Conservation (phyloP, 2,113 vertebrate species). For the Callocephalon fimbriatum region DNA sequence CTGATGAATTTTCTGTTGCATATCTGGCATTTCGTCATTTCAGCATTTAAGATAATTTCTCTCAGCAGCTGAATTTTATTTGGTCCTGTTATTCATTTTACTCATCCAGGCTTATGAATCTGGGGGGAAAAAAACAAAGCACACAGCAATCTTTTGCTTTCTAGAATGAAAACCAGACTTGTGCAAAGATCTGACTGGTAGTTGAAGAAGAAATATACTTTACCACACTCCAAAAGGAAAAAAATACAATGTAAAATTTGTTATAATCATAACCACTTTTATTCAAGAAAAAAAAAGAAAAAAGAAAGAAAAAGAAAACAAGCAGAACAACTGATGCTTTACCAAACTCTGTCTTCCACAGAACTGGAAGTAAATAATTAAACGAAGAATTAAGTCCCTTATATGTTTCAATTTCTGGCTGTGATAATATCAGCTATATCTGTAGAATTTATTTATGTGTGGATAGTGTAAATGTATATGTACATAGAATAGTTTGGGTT, state of each 20-base stretch:
- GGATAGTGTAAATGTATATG: not conserved
- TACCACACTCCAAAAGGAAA: not conserved
- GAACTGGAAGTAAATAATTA: slow-evolving; percentile 39
- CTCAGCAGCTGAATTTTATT: not conserved
- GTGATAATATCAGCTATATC: slow-evolving; percentile 35
- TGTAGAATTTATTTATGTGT: not conserved
- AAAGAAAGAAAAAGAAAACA: slow-evolving; percentile 20
- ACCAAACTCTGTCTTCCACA: slow-evolving; percentile 31
- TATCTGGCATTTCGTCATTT: not conserved
- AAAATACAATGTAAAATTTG: slow-evolving; percentile 42
- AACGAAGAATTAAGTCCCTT: slow-evolving; percentile 22
- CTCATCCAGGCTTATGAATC: not conserved
- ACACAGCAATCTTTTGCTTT: not conserved
- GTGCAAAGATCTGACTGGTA: not conserved
- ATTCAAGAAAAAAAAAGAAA: not conserved
- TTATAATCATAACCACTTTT: slow-evolving; percentile 53
- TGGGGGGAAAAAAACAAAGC: not conserved
- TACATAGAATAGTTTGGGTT: not conserved
- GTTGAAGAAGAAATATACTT: slow-evolving; percentile 22
- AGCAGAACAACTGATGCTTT: slow-evolving; percentile 30
- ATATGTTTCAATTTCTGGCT: not conserved
- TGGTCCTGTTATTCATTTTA: not conserved
- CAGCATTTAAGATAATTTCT: not conserved
- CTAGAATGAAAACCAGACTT: not conserved
- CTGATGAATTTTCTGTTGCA: not conserved